Evolutionary conservation across 2,113 vertebrate genomes (phyloP).

Genomic region (Chitala chitala): DNA sequence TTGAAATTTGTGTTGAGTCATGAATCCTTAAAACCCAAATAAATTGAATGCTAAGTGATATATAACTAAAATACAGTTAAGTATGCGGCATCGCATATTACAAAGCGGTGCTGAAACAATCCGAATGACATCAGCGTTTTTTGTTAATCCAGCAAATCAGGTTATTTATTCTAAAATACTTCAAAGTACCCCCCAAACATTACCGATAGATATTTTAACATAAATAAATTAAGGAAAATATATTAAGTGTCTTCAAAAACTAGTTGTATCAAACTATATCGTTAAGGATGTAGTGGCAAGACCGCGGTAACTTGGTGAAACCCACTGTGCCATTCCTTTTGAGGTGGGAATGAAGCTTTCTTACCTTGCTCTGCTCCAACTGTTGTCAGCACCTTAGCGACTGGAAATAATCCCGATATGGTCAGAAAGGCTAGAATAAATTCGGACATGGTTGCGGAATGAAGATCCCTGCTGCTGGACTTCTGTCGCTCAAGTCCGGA

Average conservation of each 20-base stretch:
- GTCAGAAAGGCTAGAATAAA: slow-evolving; percentile 73
- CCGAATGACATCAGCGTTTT: neutral
- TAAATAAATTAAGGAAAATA: neutral
- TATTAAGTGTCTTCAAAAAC: too few relatives aligned
- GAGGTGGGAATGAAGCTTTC: slow-evolving; percentile 13
- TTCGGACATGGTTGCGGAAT: slow-evolving; percentile 76
- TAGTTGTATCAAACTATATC: too few relatives aligned
- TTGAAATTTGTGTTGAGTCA: neutral
- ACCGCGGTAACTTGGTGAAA: neutral
- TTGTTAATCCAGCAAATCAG: neutral
- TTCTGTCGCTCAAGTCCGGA: slow-evolving; percentile 49
- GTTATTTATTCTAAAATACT: neutral
- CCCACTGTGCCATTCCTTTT: neutral
- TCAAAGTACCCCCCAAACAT: neutral
- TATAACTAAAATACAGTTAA: neutral
- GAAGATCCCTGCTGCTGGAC: slow-evolving; percentile 56
- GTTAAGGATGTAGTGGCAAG: neutral
- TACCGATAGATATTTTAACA: neutral
- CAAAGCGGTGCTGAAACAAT: neutral
- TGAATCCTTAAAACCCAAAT: neutral
- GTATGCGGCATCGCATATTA: neutral
- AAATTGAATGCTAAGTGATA: too few relatives aligned
- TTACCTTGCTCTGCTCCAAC: slow-evolving; percentile 38
- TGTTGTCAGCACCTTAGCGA: slow-evolving; percentile 61
- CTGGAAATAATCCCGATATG: slow-evolving; percentile 85